Base-by-base conservation (phyloP, 2,888 invertebrate genomes). In the Pseudococcus longispinus region DNA sequence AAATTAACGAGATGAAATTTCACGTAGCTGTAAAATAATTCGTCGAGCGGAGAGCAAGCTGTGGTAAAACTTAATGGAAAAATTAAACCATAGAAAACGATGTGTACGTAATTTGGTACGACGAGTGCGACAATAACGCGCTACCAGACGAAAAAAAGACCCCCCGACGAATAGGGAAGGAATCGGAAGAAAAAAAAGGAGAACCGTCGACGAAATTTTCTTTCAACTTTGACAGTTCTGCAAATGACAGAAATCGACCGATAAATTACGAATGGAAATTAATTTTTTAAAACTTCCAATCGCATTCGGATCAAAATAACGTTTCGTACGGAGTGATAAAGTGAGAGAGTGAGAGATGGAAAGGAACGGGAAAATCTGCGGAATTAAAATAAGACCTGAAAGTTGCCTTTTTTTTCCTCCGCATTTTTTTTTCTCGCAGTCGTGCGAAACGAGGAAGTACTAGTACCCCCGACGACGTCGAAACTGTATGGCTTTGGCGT, bases 191-290 rank as follows among this genome's bases (percentile, higher is more conserved):
- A 65, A 65, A 65, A 74, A 74, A 32, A 37, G 9, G 37, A 5
- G 74, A 74, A 65, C 26, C 74, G 65, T 74, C 74, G 74, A 74
- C 74, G 32, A 74, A 74, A 74, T 32, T 74, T 74, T 74, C 37
- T 74, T 74, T 74, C 74, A 74, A 74, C 74, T 74, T 74, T 74
- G 74, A 74, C 74, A 74, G 74, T 74, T 29, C 74, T 74, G 74
- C 32, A 74, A 74, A 74, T 74, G 74, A 74, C 74, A 74, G 74
- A 74, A 74, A 74, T 74, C 37, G 74, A 74, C 74, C 74, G 74
- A 74, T 74, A 74, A 74, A 74, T 74, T 74, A 74, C 74, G 32
- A 74, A 74, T 74, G 74, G 74, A 74, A 74, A 74, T 74, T 74
- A 74, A 74, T 74, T 74, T 74, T 74, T 37, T n/a, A 74, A 74